These are phyloP conservation scores for Petromus typicus DNA, from an alignment of 2,113 vertebrate species.

Conservation along the genomic window DNA sequence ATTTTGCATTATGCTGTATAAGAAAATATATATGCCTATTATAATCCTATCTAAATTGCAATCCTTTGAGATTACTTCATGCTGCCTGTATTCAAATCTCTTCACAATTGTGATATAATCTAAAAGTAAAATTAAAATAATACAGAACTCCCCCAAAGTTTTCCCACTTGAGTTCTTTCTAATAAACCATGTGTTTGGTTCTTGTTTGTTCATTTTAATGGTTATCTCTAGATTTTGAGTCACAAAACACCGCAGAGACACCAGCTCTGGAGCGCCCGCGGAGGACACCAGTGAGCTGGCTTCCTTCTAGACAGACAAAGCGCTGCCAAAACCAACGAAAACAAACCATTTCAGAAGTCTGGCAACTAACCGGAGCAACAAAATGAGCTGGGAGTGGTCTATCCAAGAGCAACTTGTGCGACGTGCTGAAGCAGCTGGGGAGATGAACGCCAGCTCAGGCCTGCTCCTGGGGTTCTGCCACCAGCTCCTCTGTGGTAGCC, in stretches of 20 bases:
- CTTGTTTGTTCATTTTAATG: background rate
- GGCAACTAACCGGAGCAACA: background rate
- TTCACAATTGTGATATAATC: background rate
- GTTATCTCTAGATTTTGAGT: background rate
- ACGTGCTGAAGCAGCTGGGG: background rate
- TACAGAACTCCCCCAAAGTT: background rate
- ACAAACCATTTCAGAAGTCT: background rate
- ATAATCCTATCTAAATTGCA: no score
- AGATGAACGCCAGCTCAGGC: no score
- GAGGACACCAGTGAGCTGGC: no score
- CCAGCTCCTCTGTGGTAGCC: no score
- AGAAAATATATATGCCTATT: background rate
- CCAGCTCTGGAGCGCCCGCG: background rate
- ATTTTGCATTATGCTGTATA: background rate
- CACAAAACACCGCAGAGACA: no score
- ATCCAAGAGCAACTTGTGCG: background rate
- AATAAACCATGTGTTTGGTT: background rate
- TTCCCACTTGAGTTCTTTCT: background rate
- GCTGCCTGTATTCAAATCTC: rapidly evolving
- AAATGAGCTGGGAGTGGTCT: background rate
- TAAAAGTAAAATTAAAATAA: background rate
- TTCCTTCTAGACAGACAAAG: background rate
- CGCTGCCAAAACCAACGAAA: background rate
- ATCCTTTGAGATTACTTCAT: background rate
- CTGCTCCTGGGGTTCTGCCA: background rate